Conservation (phyloP, 1,140 invertebrate species). For the Varroa destructor region DNA sequence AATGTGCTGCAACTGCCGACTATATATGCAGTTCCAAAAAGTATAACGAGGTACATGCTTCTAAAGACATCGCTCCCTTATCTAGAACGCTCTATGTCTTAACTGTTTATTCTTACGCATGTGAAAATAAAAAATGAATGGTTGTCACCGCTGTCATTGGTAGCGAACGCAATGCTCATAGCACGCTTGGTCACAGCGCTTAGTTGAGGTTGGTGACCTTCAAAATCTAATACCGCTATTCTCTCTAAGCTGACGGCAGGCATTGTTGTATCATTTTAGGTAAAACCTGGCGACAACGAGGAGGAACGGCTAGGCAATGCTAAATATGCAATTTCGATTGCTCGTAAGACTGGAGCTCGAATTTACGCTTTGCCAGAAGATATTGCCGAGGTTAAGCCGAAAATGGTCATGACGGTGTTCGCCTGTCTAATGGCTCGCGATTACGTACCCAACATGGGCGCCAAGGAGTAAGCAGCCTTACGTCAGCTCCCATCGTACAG, state of each 20-base stretch:
- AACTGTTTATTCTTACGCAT: no score
- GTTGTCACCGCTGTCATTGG: no score
- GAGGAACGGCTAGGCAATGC: conserved; percentile 89
- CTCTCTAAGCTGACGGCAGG: no score
- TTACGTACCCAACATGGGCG: conserved; percentile 70
- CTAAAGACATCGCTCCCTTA: no score
- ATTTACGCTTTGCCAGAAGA: conserved; percentile 99
- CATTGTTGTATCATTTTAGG: background rate
- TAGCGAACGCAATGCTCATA: no score
- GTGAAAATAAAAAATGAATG: no score
- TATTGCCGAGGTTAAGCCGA: conserved; percentile 91
- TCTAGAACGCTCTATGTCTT: no score
- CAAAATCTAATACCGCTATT: no score
- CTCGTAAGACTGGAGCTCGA: conserved; percentile 85
- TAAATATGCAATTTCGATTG: conserved; percentile 96
- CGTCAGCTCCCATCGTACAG: no score
- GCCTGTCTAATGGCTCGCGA: conserved; percentile 95
- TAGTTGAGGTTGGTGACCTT: no score
- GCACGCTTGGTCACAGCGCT: no score
- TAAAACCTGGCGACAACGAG: conserved; percentile 14
- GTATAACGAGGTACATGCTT: background rate
- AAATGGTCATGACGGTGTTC: conserved; percentile 99
- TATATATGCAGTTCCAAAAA: background rate
- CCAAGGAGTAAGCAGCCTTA: conserved; percentile 30
- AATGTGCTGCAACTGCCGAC: no score